A percentile compares a stretch with the other conserved stretches of the same genome.
These are phyloP conservation scores for Scytalopus superciliaris DNA, from an alignment of 2,113 vertebrate genomes.

Conservation along the genomic window DNA sequence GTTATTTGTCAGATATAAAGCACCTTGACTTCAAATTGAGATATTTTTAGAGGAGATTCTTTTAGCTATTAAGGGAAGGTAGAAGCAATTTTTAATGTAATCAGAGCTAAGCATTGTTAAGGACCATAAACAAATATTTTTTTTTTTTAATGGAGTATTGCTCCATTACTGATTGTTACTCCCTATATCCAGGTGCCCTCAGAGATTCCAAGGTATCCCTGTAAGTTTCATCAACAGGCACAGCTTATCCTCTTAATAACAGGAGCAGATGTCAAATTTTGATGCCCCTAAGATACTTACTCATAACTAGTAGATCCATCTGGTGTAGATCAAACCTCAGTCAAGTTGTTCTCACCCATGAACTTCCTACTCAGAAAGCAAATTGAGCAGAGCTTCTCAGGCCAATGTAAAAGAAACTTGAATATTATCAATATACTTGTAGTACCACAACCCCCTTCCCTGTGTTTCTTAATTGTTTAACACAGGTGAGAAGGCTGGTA, in stretches of 20 bases:
- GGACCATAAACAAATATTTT: not conserved
- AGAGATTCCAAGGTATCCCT: not conserved
- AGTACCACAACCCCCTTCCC: not conserved
- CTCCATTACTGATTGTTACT: not conserved
- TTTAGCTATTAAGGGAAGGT: not conserved
- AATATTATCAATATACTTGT: not conserved
- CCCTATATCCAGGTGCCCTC: not conserved
- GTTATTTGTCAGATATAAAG: not conserved
- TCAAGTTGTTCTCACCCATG: slow-evolving; percentile 56
- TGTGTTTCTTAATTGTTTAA: slow-evolving; percentile 26
- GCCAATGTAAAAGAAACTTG: not conserved
- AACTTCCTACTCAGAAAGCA: slow-evolving; percentile 41
- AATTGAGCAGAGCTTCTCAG: slow-evolving; percentile 10
- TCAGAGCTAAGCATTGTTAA: not conserved
- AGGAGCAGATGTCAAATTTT: slow-evolving; percentile 47
- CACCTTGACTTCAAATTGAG: not conserved
- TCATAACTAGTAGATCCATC: slow-evolving; percentile 30
- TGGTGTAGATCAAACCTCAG: slow-evolving; percentile 29
- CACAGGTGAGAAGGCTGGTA: not conserved
- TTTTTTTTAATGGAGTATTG: not conserved
- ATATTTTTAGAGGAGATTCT: not conserved
- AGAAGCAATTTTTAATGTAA: not conserved
- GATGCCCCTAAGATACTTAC: not conserved
- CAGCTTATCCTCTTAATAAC: not conserved
- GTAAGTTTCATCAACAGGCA: not conserved